Conservation (phyloP, 1,140 invertebrate species). For the Tenebrio molitor region DNA sequence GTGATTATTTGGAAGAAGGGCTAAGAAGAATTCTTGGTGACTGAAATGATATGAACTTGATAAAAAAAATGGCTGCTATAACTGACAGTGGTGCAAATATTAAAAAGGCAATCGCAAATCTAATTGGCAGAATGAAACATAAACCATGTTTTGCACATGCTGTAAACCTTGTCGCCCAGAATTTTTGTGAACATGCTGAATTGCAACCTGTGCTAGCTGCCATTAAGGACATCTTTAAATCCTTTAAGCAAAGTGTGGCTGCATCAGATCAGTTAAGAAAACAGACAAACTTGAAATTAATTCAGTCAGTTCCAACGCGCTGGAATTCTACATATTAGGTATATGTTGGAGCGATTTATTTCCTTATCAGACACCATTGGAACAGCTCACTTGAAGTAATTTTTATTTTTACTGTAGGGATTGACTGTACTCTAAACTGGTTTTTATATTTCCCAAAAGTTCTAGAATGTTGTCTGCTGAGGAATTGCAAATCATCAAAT, state of each 20-base stretch:
- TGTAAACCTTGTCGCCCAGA: not conserved
- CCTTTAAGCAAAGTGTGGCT: not conserved
- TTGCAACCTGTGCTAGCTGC: no score
- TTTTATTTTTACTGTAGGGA: no score
- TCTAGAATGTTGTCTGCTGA: conserved; percentile 28
- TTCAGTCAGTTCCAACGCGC: conserved; percentile 54
- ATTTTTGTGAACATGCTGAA: conserved; percentile 2
- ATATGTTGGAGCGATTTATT: conserved; percentile 61
- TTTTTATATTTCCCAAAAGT: conserved; percentile 38
- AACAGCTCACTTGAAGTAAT: no score
- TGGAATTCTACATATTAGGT: conserved; percentile 57
- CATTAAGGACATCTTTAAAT: not conserved
- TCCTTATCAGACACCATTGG: conserved; percentile 51
- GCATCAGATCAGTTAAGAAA: not conserved
- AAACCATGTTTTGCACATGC: not conserved
- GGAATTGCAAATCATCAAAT: conserved; percentile 47
- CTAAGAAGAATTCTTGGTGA: not conserved
- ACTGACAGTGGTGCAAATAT: conserved; percentile 7
- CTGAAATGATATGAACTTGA: not conserved
- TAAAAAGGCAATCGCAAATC: not conserved
- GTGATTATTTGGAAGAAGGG: not conserved
- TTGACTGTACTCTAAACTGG: no score
- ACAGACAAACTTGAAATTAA: conserved; percentile 41
- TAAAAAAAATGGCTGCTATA: not conserved
- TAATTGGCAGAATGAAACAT: not conserved